A percentile compares a stretch with the other conserved stretches of the same genome.
Conservation (phyloP, 2,113 vertebrate species). For the Etheostoma spectabile region DNA sequence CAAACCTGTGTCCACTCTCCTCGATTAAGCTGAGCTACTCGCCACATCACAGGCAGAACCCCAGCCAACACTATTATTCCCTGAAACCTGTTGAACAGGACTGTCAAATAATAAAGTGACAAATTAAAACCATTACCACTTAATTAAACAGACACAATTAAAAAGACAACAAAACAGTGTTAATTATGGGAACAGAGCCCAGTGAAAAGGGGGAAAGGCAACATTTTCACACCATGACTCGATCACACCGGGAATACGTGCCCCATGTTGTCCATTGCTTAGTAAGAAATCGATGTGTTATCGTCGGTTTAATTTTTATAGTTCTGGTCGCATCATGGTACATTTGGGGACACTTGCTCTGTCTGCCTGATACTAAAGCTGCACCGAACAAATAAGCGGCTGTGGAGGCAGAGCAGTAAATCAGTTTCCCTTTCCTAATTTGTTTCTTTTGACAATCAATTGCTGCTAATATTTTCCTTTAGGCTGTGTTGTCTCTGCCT, state of each 20-base stretch:
- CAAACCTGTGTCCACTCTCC: no score
- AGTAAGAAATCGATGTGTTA: not conserved
- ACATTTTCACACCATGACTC: not conserved
- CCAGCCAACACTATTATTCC: no score
- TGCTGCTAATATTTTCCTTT: not conserved
- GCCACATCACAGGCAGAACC: no score
- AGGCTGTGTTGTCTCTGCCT: not conserved
- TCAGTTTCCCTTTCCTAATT: slow-evolving; percentile 1
- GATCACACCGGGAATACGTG: no score
- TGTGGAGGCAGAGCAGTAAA: not conserved
- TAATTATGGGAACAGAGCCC: no score
- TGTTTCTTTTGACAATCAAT: not conserved
- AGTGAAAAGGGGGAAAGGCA: no score
- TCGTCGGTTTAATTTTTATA: not conserved
- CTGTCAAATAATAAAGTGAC: no score
- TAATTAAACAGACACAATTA: no score
- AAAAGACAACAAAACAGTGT: no score
- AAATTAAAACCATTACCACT: no score
- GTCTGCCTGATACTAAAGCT: not conserved
- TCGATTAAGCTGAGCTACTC: no score
- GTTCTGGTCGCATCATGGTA: not conserved
- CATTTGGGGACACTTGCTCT: not conserved
- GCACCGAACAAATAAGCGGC: not conserved
- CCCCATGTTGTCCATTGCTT: not conserved
- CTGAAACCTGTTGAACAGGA: no score